Evolutionary conservation across 2,888 invertebrate genomes (phyloP), one percentile per base, ranked within the genome.

Genomic region (Eugnorisma glareosa): DNA sequence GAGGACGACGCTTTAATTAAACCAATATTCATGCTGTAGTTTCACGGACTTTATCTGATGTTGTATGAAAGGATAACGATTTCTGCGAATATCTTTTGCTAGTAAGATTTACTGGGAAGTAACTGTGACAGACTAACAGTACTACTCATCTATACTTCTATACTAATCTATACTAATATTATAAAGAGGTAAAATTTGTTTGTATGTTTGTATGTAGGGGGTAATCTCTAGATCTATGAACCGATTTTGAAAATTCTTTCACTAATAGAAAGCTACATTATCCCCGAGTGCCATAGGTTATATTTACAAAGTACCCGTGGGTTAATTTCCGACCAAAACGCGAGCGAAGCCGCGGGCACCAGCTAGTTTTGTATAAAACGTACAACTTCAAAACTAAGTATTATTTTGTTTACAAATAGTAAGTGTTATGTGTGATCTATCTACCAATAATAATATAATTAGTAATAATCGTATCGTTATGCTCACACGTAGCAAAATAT

Each of bases 401-500:
- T 35, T 37, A 63, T 63, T 61, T 35, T 63, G 63, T 63, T 37
- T 15, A 63, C 8, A 64, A 64, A 40, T 64, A 40, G 5, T n/a
- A 64, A 40, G 40, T 64, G 64, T 15, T 40, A 40, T n/a, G 15
- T 15, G 37, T 64, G n/a, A 64, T 64, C 37, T 64, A 64, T 64
- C 37, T 64, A 45, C 18, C 18, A 43, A 73, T 57, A 54, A 73
- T 71, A 61, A 35, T 35, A 61, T 43, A 35, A 48, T 61, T 45
- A 24, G 67, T 59, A 68, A 54, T 77, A 35, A 63, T 24, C 67
- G 37, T 51, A 48, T 71, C 64, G 45, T 40, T 48, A 71, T 71
- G 67, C 40, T 67, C 66, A 64, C 71, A 54, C 45, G 35, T 61
- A 73, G 31, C 57, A 80, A 75, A 83, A 83, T 83, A 75, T 75